Conservation (phyloP, 23 tunicate genomes). For the Phallusia fumigata region DNA sequence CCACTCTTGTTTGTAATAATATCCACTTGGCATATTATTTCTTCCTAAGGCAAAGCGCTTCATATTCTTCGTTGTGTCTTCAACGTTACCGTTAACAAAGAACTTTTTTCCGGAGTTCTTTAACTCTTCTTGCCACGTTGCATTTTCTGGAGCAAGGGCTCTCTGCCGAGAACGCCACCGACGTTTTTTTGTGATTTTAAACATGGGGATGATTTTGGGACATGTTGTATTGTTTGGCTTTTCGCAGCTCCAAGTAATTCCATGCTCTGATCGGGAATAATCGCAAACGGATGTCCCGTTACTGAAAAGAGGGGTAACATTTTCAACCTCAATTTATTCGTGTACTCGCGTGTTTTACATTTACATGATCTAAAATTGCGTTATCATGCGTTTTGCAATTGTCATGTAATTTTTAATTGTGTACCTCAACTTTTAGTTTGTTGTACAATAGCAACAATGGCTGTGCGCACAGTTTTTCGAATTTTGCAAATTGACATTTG, state of each 20-base stretch:
- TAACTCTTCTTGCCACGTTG: background rate
- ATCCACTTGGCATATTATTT: too few relatives aligned
- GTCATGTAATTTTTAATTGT: too few relatives aligned
- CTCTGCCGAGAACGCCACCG: background rate
- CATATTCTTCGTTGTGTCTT: background rate
- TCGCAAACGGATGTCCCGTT: background rate
- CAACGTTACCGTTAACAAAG: background rate
- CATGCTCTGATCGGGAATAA: background rate
- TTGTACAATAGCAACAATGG: too few relatives aligned
- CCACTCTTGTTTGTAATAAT: slow-evolving; percentile 3
- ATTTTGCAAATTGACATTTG: too few relatives aligned
- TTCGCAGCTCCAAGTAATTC: background rate
- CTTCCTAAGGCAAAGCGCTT: background rate
- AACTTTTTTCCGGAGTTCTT: background rate
- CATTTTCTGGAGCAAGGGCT: background rate
- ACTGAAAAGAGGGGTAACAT: too few relatives aligned
- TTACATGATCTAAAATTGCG: too few relatives aligned
- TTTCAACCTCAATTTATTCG: too few relatives aligned
- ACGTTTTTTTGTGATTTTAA: background rate
- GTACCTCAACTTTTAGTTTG: too few relatives aligned
- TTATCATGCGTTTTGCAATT: too few relatives aligned
- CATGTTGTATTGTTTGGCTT: background rate
- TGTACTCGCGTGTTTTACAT: too few relatives aligned
- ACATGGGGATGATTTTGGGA: background rate
- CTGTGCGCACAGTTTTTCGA: too few relatives aligned